Conservation (phyloP, 1,140 invertebrate species). For the Bursaphelenchus mucronatus region DNA sequence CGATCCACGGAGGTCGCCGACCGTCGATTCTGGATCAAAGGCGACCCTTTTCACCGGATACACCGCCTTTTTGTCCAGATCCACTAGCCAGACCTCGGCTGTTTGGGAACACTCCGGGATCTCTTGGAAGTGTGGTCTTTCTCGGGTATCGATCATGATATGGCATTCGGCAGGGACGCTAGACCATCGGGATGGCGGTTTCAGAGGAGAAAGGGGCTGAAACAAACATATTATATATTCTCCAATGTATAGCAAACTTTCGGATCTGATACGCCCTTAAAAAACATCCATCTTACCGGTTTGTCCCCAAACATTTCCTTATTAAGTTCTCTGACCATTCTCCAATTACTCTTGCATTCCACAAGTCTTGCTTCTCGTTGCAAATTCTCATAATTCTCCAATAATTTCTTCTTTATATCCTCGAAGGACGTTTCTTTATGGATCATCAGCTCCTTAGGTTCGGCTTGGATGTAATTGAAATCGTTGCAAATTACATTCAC, state of each 20-base stretch:
- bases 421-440: slow-evolving; percentile 9
- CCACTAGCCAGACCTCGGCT: slow-evolving; percentile 13
- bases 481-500: slow-evolving; percentile 46
- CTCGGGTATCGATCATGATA: slow-evolving; percentile 22
- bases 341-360: slow-evolving; percentile 21
- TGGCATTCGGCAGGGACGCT: slow-evolving; percentile 8
- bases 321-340: not conserved
- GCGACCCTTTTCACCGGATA: slow-evolving; percentile 13
- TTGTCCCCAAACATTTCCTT: no score
- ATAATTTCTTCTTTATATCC: slow-evolving; percentile 6
- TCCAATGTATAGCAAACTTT: no score
- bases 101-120: slow-evolving; percentile 5
- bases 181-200: not conserved
- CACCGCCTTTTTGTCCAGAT: slow-evolving; percentile 3
- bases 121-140: slow-evolving; percentile 2
- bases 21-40: not conserved
- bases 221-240: no score
- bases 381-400: not conserved
- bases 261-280: no score
- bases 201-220: no score
- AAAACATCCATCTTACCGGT: no score
- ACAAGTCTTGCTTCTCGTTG: slow-evolving; percentile 11
- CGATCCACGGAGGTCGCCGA: slow-evolving; percentile 10
- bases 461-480: not conserved
- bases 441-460: slow-evolving; percentile 13